These are phyloP conservation scores for Chloromyia formosa DNA, from an alignment of 2,888 invertebrate species.

Conservation along the genomic window DNA sequence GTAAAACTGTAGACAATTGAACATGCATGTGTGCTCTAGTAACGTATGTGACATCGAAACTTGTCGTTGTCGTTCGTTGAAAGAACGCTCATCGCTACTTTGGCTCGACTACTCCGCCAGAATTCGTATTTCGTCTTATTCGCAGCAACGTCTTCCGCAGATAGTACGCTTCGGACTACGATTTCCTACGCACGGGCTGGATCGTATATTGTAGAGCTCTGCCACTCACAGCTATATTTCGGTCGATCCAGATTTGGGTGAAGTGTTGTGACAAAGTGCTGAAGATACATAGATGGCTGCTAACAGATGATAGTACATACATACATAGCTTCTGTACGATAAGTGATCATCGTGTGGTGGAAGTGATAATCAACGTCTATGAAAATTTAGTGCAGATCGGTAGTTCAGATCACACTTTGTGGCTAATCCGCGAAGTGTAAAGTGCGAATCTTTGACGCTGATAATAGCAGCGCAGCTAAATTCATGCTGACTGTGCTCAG, in stretches of 20 bases:
- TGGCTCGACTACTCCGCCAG: not conserved
- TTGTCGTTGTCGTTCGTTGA: no score
- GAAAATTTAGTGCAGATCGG: not conserved
- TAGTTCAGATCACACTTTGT: not conserved
- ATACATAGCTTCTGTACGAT: not conserved
- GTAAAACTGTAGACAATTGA: not conserved
- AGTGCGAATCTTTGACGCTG: not conserved
- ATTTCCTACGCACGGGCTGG: constrained; percentile 3
- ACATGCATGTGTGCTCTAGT: constrained; percentile 16
- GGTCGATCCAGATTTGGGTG: constrained; percentile 11
- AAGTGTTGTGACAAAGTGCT: not conserved
- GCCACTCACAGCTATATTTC: not conserved
- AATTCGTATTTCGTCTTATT: no score
- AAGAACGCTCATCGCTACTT: no score
- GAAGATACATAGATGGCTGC: not conserved
- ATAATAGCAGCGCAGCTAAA: constrained; percentile 3
- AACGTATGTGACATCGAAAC: not conserved
- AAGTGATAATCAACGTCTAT: constrained; percentile 17
- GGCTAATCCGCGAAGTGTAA: not conserved
- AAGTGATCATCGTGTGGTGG: constrained; percentile 10
- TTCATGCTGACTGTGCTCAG: not conserved
- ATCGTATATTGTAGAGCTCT: not conserved
- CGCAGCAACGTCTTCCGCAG: constrained; percentile 2
- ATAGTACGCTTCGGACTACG: constrained; percentile 32
- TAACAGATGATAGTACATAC: no score